Base-by-base conservation (phyloP, 2,888 invertebrate species). In the Iselma pallidipennis region DNA sequence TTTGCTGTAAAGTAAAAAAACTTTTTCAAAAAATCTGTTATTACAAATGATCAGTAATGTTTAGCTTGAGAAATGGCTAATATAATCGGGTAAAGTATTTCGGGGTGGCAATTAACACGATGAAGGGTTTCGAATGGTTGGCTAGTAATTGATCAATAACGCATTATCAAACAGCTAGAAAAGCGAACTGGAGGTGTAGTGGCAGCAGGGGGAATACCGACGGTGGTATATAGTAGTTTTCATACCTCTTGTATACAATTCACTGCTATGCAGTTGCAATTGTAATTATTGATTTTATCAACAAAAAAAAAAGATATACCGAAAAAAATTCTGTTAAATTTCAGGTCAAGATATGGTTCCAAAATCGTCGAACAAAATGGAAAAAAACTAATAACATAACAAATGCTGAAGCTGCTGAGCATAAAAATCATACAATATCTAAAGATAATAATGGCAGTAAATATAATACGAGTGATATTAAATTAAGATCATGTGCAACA, bases 311-410 rank as follows among this genome's bases (percentile, higher is more conserved):
- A n/a, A n/a, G n/a, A n/a, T n/a, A 37, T 31, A 31, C 12, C 10
- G n/a, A 10, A 10, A 10, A 10, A 7, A 28, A 31, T 31, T 31
- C 4, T n/a, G 12, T 31, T 31, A n/a, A 12, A 6, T 86, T 87
- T 37, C 87, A 94, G 93, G 93, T 94, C 74, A 94, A 94, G 83
- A 94, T 94, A 70, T 94, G 94, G 94, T 94, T 94, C 81, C 94
- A 94, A 83, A 94, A 94, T 80, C 86, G 96, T 81, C 83, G 90
- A 59, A 90, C 90, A 21, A 90, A 90, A 76, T 90, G 90, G 90
- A 96, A 96, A 84, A 96, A 96, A 81, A 95, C 95, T 80, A 96
- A 96, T 82, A 95, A 95, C 83, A 90, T 95, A 57, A 89, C 91
- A 63, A 94, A 92, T 79, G 91, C 94, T 16, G 95, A 95, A 80